phyloP scores from a whole-genome alignment of 1,140 invertebrate species.

The Drosophila setifemur region DNA sequence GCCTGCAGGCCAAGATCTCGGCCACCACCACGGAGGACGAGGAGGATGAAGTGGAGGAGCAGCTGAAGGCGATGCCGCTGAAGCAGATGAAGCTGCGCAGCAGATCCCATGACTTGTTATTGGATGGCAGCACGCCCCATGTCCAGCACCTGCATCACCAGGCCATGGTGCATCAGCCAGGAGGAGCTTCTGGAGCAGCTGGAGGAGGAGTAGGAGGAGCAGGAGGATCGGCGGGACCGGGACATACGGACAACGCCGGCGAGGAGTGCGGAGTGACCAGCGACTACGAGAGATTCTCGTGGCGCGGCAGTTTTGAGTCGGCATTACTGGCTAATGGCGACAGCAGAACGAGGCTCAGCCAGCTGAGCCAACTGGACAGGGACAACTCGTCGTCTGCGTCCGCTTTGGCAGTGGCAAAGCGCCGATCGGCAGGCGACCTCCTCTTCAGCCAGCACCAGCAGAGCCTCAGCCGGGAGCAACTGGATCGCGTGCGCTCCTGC shows the following conservation, averaged over 20 bases:
- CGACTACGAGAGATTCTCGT: conserved; percentile 94
- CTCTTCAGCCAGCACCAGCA: conserved; percentile 89
- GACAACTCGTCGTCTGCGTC: conserved; percentile 86
- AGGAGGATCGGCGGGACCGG: conserved; percentile 13
- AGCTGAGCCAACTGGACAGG: conserved; percentile 84
- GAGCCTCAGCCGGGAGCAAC: conserved; percentile 88
- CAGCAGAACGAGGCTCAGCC: conserved; percentile 89
- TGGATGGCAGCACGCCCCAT: conserved; percentile 79
- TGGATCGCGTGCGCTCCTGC: conserved; percentile 90
- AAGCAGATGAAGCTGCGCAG: conserved; percentile 84
- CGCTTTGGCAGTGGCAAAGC: conserved; percentile 87
- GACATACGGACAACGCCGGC: conserved; percentile 83
- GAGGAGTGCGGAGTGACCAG: conserved; percentile 89
- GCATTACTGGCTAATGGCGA: conserved; percentile 91
- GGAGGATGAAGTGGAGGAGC: conserved; percentile 82
- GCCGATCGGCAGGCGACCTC: conserved; percentile 90
- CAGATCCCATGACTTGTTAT: conserved; percentile 89
- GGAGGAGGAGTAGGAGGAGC: not conserved
- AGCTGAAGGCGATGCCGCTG: conserved; percentile 84
- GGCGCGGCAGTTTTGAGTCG: conserved; percentile 95
- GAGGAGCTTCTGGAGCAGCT: conserved; percentile 23
- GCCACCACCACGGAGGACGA: conserved; percentile 92
- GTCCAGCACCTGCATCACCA: conserved; percentile 51
- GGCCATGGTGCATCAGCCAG: conserved; percentile 82
- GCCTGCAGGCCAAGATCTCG: conserved; percentile 85